Base-by-base conservation (phyloP, 2,888 invertebrate species). In the Diaprepes abbreviatus region DNA sequence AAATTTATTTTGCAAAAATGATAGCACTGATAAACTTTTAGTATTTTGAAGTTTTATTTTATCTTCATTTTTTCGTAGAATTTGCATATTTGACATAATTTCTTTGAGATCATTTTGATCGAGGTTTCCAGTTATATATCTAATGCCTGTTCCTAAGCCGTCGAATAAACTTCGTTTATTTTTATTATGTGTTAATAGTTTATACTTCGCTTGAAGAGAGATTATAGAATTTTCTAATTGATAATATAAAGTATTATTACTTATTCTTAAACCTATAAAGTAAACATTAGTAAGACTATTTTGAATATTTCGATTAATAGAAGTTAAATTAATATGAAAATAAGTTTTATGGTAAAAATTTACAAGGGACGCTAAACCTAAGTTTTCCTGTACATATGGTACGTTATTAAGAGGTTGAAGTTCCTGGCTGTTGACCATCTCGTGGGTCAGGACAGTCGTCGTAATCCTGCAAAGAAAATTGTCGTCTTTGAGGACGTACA, bases 381-480 rank as follows among this genome's bases (percentile, higher is more conserved):
- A 36, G n/a, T 55, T 33, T 55, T 55, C 55, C 14, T 55, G 55
- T n/a, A 31, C n/a, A 16, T 55, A 50, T 2, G 48, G 48, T n/a
- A 28, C 28, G 24, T 24, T 5, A 3, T 50, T 28, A 7, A 28
- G 45, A n/a, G 16, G 10, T 28, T 54, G 54, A 24, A 54, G 24
- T 12, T 12, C 54, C 54, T 54, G 54, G 55, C n/a, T 31, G 55
- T 55, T 55, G 55, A 55, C 36, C 55, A 14, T 55, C 55, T 10
- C 4, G 5, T 21, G 16, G 28, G 31, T 33, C 55, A 55, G 55
- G 55, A 28, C 35, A 17, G n/a, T 55, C 14, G 28, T 55, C 55
- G 14, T 10, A 55, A 33, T 55, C 55, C 36, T 55, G 55, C 14
- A 55, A 55, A 55, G 19, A 55, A 55, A 55, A 21, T 35, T 55